Evolutionary conservation across 1,140 invertebrate genomes (phyloP).

Genomic region (Andrena cerasifolii): DNA sequence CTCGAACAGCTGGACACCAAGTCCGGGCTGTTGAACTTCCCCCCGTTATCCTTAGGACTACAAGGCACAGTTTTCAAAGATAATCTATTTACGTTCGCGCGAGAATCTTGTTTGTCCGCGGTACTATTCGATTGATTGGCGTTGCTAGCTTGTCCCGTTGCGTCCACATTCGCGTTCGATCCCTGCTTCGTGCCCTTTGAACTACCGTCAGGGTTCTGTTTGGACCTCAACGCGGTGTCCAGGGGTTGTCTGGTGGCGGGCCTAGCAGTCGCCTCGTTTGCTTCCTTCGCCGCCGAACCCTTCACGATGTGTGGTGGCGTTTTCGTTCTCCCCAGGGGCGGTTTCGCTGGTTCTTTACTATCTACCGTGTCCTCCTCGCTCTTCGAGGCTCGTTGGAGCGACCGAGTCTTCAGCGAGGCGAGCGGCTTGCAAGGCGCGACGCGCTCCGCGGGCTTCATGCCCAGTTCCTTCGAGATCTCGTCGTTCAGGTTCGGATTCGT

Average conservation of each 20-base stretch:
- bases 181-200: slow-evolving; percentile 36
- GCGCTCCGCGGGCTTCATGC: slow-evolving; percentile 56
- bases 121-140: slow-evolving; percentile 57
- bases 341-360: slow-evolving; percentile 48
- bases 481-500: slow-evolving; percentile 68
- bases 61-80: slow-evolving; percentile 72
- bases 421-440: slow-evolving; percentile 31
- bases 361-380: slow-evolving; percentile 53
- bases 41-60: slow-evolving; percentile 69
- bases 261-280: slow-evolving; percentile 40
- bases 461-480: slow-evolving; percentile 69
- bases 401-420: slow-evolving; percentile 2
- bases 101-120: slow-evolving; percentile 51
- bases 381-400: slow-evolving; percentile 27
- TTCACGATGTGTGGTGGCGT: slow-evolving; percentile 71
- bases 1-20: slow-evolving; percentile 86
- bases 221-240: slow-evolving; percentile 21
- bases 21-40: slow-evolving; percentile 85
- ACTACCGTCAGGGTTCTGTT: slow-evolving; percentile 50
- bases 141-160: neutral
- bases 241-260: slow-evolving; percentile 32
- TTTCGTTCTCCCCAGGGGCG: slow-evolving; percentile 71
- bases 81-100: slow-evolving; percentile 42
- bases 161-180: slow-evolving; percentile 7
- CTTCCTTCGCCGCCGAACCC: slow-evolving; percentile 33